Evolutionary conservation across 2,797 vertebrate species (phyloP).

Genomic region (Meriones psammophilus): DNA sequence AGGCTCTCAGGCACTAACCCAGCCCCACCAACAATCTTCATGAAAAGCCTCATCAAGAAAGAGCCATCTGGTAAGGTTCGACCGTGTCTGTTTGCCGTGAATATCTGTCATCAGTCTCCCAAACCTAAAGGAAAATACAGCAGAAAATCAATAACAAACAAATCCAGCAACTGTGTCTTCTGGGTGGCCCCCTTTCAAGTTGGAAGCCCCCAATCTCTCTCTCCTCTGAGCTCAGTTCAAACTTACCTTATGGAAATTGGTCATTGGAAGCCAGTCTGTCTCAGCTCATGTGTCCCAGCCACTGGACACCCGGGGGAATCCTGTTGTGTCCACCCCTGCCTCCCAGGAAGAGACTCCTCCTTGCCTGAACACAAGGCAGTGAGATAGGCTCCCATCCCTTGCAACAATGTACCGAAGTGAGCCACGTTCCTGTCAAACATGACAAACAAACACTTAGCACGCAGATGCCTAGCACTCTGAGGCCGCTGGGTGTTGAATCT

Average conservation of each 20-base stretch:
- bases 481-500: not conserved
- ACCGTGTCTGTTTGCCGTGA: conserved; percentile 54
- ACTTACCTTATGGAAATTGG: not conserved
- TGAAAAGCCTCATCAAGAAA: conserved; percentile 73
- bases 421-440: not conserved
- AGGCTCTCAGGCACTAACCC: conserved; percentile 48
- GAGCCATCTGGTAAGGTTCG: conserved; percentile 65
- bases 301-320: not conserved
- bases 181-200: not conserved
- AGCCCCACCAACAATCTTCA: not conserved
- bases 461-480: not conserved
- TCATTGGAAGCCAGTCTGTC: not conserved
- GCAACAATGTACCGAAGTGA: not conserved
- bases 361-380: not conserved
- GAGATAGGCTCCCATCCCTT: not conserved
- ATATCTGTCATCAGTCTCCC: conserved; percentile 14
- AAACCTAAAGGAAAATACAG: not conserved
- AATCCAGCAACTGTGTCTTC: not conserved
- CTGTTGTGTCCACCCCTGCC: not conserved
- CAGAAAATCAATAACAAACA: conserved; percentile 13
- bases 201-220: not conserved
- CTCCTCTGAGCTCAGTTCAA: not conserved
- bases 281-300: not conserved
- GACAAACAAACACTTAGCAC: not conserved
- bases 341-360: not conserved